Percentiles rank a stretch among this genome's conserved stretches.
These are phyloP conservation scores for Sparus aurata DNA, from an alignment of 2,797 vertebrate genomes.

Conservation along the genomic window DNA sequence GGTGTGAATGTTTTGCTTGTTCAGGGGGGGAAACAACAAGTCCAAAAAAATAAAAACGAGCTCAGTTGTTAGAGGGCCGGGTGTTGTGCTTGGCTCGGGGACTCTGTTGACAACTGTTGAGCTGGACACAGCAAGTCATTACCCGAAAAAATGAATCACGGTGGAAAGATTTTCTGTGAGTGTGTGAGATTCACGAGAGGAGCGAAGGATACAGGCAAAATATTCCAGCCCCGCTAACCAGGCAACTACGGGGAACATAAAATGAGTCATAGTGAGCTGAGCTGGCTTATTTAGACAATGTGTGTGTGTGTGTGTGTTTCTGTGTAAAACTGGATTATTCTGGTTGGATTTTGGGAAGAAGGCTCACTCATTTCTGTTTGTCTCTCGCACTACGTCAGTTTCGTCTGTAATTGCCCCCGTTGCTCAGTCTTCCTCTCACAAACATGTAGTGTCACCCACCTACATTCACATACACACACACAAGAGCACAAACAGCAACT, in stretches of 20 bases:
- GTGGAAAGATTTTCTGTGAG: conserved; percentile 82
- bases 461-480: conserved; percentile 21
- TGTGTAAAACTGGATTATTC: conserved; percentile 73
- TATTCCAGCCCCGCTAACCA: conserved; percentile 74
- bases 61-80: conserved; percentile 55
- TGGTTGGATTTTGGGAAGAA: conserved; percentile 81
- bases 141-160: conserved; percentile 78
- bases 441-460: conserved; percentile 53
- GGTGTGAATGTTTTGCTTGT: conserved; percentile 58
- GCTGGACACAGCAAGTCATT: conserved; percentile 69
- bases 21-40: neutral
- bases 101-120: conserved; percentile 74
- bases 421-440: conserved; percentile 58
- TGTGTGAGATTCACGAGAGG: conserved; percentile 77
- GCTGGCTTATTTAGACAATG: conserved; percentile 78
- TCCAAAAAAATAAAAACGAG: conserved; percentile 1
- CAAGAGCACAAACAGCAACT: neutral
- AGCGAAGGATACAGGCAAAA: conserved; percentile 63
- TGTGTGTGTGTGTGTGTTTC: conserved; percentile 54
- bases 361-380: conserved; percentile 75
- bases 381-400: conserved; percentile 58
- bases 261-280: conserved; percentile 78
- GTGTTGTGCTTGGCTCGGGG: conserved; percentile 68
- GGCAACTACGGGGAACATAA: conserved; percentile 74
- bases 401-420: conserved; percentile 47